Conservation (phyloP, 2,113 vertebrate species). For the Chauna torquata region DNA sequence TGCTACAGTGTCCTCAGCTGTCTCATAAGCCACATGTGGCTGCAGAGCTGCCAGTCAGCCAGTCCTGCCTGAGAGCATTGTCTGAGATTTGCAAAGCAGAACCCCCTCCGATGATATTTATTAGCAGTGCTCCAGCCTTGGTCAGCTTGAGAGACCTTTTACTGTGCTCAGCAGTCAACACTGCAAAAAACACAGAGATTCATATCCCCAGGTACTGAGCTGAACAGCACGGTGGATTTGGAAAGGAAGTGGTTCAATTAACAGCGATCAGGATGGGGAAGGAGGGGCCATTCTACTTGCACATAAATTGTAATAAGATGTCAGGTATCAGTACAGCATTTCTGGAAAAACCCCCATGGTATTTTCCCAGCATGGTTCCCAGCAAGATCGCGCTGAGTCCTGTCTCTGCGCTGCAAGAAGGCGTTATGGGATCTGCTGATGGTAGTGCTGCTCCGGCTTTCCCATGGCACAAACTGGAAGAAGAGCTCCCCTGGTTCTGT, state of each 20-base stretch:
- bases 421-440: accelerated
- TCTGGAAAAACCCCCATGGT: neutral
- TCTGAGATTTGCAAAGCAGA: neutral
- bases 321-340: neutral
- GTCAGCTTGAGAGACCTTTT: neutral
- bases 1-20: neutral
- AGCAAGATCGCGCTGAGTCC: neutral
- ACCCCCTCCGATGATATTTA: neutral
- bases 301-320: neutral
- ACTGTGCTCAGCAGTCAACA: neutral
- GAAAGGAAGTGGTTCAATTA: neutral
- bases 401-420: neutral
- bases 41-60: neutral
- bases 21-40: accelerated
- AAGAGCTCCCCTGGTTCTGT: neutral
- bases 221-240: neutral
- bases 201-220: neutral
- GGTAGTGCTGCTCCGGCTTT: neutral
- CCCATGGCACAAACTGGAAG: accelerated
- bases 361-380: neutral
- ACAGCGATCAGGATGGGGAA: neutral
- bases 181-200: neutral
- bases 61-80: neutral
- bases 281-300: neutral
- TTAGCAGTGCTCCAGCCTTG: neutral